phyloP scores from a whole-genome alignment of 1,140 invertebrate species.

The Laupala kohalensis region DNA sequence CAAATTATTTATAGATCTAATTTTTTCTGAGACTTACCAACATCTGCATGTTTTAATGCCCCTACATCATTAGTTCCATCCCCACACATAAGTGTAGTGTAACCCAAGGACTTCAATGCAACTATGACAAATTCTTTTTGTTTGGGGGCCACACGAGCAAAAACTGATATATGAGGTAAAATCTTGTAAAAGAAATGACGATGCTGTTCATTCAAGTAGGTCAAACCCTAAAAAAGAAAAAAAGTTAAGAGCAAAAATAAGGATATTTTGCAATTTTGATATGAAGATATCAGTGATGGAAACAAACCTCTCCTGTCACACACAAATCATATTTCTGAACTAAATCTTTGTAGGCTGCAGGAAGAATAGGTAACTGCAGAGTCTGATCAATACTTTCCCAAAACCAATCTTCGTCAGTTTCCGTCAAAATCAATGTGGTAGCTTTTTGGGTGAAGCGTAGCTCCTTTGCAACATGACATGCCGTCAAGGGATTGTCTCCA shows the following conservation, averaged over 20 bases:
- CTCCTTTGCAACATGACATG: slow-evolving; percentile 95
- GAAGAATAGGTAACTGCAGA: slow-evolving; percentile 41
- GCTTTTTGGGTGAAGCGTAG: slow-evolving; percentile 73
- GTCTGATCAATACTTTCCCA: slow-evolving; percentile 77
- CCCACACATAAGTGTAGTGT: slow-evolving; percentile 95
- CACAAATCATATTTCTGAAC: slow-evolving; percentile 73
- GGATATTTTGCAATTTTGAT: not conserved
- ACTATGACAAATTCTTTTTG: slow-evolving; percentile 94
- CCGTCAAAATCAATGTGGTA: slow-evolving; percentile 57
- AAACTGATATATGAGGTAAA: slow-evolving; percentile 76
- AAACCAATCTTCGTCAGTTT: slow-evolving; percentile 37
- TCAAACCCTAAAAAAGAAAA: slow-evolving; percentile 45
- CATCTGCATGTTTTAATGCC: slow-evolving; percentile 96
- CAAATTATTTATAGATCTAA: not conserved
- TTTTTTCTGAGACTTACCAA: slow-evolving; percentile 50
- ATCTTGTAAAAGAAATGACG: slow-evolving; percentile 51
- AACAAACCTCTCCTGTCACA: slow-evolving; percentile 70
- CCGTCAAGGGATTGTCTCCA: slow-evolving; percentile 96
- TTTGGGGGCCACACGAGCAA: slow-evolving; percentile 88
- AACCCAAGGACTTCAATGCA: slow-evolving; percentile 75
- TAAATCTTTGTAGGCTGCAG: slow-evolving; percentile 33
- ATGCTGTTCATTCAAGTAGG: slow-evolving; percentile 52
- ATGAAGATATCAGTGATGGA: not conserved
- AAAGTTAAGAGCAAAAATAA: not conserved
- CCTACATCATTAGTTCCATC: slow-evolving; percentile 99